Percentiles rank a stretch among this genome's conserved stretches.
These are phyloP conservation scores for Drosophila miranda DNA, from an alignment of 1,140 invertebrate genomes.

Conservation along the genomic window DNA sequence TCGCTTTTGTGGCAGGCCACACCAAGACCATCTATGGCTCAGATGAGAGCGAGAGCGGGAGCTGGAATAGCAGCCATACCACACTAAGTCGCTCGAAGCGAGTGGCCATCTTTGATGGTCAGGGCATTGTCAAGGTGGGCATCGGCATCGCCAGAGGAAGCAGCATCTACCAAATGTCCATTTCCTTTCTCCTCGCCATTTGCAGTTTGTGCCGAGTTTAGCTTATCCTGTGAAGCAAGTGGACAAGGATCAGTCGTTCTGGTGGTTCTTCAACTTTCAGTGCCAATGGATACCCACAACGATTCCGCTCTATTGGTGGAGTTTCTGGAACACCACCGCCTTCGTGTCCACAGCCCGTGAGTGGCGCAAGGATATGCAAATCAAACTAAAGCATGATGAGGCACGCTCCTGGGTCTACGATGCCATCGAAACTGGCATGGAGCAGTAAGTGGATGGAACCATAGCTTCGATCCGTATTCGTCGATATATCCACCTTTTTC, in stretches of 20 bases:
- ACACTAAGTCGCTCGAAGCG: constrained; percentile 53
- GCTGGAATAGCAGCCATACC: constrained; percentile 8
- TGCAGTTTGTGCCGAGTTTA: constrained; percentile 48
- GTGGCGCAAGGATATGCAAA: constrained; percentile 57
- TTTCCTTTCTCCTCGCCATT: not conserved
- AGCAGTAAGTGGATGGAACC: constrained; percentile 34
- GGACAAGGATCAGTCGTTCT: constrained; percentile 64
- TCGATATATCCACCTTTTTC: not conserved
- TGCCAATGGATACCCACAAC: constrained; percentile 58
- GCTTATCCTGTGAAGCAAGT: constrained; percentile 62
- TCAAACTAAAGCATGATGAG: constrained; percentile 48
- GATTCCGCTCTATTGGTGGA: constrained; percentile 74
- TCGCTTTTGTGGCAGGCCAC: constrained; percentile 12
- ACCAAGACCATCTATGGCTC: constrained; percentile 9
- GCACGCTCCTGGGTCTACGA: constrained; percentile 56
- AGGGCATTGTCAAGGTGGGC: constrained; percentile 63
- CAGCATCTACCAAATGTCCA: not conserved
- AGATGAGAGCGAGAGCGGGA: constrained; percentile 1
- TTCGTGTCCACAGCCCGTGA: constrained; percentile 71
- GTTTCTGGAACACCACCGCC: constrained; percentile 69
- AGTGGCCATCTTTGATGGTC: constrained; percentile 65
- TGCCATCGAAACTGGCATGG: constrained; percentile 58
- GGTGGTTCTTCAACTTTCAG: constrained; percentile 67
- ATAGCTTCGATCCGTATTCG: too few relatives aligned
- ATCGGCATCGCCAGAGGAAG: not conserved